A percentile compares a stretch with the other conserved stretches of the same genome.
Evolutionary conservation across 2,797 vertebrate genomes (phyloP).

Genomic region (Perodicticus potto): DNA sequence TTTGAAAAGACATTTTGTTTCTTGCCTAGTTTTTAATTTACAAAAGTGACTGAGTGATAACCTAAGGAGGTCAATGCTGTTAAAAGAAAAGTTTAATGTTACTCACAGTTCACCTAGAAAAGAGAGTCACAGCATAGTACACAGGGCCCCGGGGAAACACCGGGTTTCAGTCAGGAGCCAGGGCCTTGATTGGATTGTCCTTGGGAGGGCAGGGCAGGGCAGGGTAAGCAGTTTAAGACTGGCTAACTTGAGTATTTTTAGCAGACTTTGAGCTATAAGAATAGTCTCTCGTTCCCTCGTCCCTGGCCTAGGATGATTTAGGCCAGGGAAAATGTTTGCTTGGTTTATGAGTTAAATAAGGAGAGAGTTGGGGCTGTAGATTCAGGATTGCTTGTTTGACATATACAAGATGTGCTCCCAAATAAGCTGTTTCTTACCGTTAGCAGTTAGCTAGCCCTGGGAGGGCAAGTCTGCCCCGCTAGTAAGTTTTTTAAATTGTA

Average conservation of each 20-base stretch:
- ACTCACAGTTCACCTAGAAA: background rate
- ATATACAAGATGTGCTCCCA: background rate
- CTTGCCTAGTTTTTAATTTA: background rate
- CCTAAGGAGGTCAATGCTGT: background rate
- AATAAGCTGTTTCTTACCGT: background rate
- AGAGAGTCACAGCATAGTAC: background rate
- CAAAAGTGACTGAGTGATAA: background rate
- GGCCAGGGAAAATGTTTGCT: background rate
- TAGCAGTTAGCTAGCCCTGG: background rate
- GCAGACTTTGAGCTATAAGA: background rate
- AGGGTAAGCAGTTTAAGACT: background rate
- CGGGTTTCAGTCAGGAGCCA: background rate
- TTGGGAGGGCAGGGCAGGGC: background rate
- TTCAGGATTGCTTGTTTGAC: background rate
- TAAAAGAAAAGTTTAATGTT: background rate
- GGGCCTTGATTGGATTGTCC: background rate
- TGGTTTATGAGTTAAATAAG: background rate
- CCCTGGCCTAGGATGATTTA: background rate
- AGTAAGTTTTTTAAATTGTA: background rate
- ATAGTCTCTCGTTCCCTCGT: background rate
- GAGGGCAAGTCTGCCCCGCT: background rate
- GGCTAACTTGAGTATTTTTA: background rate
- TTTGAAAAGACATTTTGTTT: background rate
- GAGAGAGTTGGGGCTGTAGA: background rate
- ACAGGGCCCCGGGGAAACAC: background rate